Evolutionary conservation across 2,888 invertebrate genomes (phyloP).

Genomic region (Pseudeuparius sepicola): DNA sequence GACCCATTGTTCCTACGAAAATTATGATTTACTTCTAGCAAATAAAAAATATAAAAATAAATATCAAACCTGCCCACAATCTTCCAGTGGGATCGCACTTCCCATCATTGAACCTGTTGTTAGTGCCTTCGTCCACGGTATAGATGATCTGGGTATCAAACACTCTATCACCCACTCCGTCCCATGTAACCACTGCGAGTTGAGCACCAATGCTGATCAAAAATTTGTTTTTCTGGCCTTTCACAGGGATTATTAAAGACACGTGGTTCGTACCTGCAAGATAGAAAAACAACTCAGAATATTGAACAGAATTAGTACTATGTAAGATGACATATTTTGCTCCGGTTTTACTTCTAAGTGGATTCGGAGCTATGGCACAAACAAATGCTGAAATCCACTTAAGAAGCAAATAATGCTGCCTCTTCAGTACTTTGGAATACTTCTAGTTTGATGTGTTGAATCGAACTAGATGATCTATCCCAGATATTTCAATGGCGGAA

Average conservation of each 20-base stretch:
- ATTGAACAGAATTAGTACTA: too few species aligned
- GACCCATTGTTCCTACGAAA: constrained; percentile 29
- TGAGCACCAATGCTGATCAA: constrained; percentile 51
- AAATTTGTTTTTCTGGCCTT: constrained; percentile 50
- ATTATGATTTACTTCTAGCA: background rate
- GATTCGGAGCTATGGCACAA: too few species aligned
- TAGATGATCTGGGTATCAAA: constrained; percentile 43
- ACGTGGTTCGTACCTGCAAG: constrained; percentile 24
- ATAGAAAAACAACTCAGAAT: too few species aligned
- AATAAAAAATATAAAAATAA: background rate
- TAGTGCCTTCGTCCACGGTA: constrained; percentile 45
- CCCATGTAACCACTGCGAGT: constrained; percentile 54
- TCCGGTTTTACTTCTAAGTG: too few species aligned
- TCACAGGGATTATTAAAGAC: constrained; percentile 54
- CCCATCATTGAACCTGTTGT: constrained; percentile 67
- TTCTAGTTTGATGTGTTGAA: too few species aligned
- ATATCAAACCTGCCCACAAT: constrained; percentile 45
- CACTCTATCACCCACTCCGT: constrained; percentile 45
- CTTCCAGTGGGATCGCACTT: constrained; percentile 67
- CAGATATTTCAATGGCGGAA: too few species aligned
- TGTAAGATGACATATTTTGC: too few species aligned
- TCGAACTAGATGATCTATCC: too few species aligned
- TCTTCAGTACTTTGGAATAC: too few species aligned
- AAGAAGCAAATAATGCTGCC: too few species aligned
- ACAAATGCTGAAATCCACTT: too few species aligned